Conservation (phyloP, 2,888 invertebrate species). For the Machimus atricapillus region DNA sequence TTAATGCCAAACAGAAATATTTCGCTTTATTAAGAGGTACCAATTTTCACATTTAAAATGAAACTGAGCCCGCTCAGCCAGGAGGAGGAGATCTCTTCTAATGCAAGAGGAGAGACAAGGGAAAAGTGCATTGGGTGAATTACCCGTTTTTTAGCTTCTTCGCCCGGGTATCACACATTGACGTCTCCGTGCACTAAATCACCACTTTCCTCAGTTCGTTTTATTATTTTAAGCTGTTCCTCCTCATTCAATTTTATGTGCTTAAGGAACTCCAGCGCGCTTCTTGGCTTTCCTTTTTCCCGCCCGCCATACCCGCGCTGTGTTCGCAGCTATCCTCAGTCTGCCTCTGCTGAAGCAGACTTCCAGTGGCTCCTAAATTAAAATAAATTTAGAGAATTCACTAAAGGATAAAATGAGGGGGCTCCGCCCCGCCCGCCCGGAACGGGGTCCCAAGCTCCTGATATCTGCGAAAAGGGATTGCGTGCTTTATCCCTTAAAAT, state of each 20-base stretch:
- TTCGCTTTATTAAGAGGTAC: constrained; percentile 2
- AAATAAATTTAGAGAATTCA: constrained; percentile 38
- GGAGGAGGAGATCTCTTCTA: not conserved
- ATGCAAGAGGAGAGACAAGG: not conserved
- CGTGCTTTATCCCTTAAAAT: constrained; percentile 15
- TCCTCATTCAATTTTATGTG: constrained; percentile 16
- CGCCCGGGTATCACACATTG: constrained; percentile 9
- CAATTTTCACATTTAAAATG: constrained; percentile 1
- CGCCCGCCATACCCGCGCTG: not conserved
- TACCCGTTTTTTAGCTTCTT: not conserved
- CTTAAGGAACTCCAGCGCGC: constrained; percentile 1
- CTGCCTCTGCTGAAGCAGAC: not conserved
- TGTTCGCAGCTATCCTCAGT: not conserved
- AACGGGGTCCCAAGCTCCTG: not conserved
- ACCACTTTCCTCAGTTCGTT: constrained; percentile 17
- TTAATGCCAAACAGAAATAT: constrained; percentile 2
- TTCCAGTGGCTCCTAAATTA: constrained; percentile 21
- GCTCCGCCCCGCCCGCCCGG: not conserved
- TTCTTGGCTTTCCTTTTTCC: constrained; percentile 1
- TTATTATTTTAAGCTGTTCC: constrained; percentile 28
- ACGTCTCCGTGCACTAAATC: constrained; percentile 12
- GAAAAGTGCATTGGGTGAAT: not conserved
- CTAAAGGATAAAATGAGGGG: constrained; percentile 21
- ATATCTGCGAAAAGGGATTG: constrained; percentile 21
- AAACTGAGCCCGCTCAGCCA: not conserved